A percentile compares a stretch with the other conserved stretches of the same genome.
phyloP scores from a whole-genome alignment of 30 jellyfish, hydroid and myxozoan species.

The Rhopilema esculentum region DNA sequence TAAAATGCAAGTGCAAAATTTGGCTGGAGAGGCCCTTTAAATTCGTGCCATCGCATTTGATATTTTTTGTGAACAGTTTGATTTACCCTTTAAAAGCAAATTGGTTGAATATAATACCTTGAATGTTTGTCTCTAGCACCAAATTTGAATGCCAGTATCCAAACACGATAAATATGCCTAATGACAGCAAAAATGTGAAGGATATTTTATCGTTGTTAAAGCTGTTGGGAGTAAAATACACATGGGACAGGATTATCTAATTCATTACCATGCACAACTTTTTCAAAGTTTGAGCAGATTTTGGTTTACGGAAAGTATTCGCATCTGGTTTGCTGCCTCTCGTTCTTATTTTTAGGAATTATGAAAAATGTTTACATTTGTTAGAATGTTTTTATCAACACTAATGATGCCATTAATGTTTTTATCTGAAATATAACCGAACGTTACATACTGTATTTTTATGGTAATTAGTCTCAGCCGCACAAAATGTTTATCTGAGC shows the following conservation, averaged over 20 bases:
- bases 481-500: not conserved
- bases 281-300: not conserved
- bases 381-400: not conserved
- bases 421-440: not conserved
- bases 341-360: not conserved
- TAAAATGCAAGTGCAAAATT: too few species aligned
- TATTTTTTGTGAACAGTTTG: not conserved
- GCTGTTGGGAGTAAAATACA: not conserved
- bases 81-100: not conserved
- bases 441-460: not conserved
- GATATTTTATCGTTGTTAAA: not conserved
- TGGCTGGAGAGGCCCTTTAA: too few species aligned
- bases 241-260: not conserved
- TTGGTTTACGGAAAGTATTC: not conserved
- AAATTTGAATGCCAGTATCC: not conserved
- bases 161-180: not conserved
- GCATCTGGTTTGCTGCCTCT: not conserved
- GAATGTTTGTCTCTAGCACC: not conserved
- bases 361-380: not conserved
- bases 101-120: not conserved
- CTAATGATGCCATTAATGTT: not conserved
- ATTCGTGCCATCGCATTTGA: not conserved
- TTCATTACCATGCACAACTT: not conserved
- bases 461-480: not conserved
- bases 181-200: not conserved